These are phyloP conservation scores for Ips nitidus DNA, from an alignment of 1,140 invertebrate genomes.

Conservation along the genomic window DNA sequence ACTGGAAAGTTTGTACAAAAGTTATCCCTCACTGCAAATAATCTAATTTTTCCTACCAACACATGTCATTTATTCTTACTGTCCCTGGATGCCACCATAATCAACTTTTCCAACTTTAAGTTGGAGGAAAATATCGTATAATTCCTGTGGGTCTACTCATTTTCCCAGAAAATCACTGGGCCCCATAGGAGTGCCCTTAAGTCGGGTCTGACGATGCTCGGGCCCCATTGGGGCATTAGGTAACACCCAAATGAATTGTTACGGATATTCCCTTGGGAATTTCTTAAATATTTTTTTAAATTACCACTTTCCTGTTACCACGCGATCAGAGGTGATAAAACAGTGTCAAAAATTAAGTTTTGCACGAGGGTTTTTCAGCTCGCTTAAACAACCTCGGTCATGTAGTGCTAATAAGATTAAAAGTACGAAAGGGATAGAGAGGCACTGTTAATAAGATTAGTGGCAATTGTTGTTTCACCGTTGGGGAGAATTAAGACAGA, in stretches of 20 bases:
- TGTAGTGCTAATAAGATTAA: conserved; percentile 26
- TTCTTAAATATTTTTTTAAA: conserved; percentile 37
- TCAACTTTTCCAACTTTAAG: conserved; percentile 26
- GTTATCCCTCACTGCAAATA: not conserved
- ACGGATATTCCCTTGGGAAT: conserved; percentile 52
- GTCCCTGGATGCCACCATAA: conserved; percentile 22
- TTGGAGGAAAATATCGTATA: conserved; percentile 29
- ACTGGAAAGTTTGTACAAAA: too few relatives aligned
- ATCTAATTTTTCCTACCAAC: conserved; percentile 26
- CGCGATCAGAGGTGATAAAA: too few relatives aligned
- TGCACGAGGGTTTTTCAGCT: too few relatives aligned
- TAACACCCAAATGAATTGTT: conserved; percentile 48
- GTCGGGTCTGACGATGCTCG: conserved; percentile 8
- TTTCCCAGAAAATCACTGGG: conserved; percentile 29
- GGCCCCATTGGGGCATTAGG: conserved; percentile 34
- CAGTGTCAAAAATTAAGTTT: too few relatives aligned
- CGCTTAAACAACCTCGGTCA: conserved; percentile 1
- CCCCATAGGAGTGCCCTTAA: conserved; percentile 16
- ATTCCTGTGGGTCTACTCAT: conserved; percentile 28
- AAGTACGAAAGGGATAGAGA: conserved; percentile 8
- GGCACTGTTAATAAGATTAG: conserved; percentile 17
- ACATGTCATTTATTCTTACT: conserved; percentile 7
- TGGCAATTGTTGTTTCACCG: conserved; percentile 30
- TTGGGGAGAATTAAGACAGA: conserved; percentile 25
- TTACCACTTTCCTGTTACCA: too few relatives aligned